Conservation (phyloP, 2,113 vertebrate species). For the Pagrus major region DNA sequence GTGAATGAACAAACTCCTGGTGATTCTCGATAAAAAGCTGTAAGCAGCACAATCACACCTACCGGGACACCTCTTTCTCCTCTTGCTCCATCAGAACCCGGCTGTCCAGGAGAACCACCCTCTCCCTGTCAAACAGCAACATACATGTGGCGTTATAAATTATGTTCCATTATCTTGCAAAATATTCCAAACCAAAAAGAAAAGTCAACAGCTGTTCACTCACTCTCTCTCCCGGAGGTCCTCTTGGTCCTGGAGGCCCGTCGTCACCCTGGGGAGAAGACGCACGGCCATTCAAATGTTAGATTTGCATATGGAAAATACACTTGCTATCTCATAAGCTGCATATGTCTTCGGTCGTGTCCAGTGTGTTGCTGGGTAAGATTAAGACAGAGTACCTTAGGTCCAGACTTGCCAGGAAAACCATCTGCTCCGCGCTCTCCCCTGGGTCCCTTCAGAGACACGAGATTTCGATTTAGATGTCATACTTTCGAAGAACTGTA, state of each 20-base stretch:
- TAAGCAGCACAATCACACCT: slow-evolving; percentile 16
- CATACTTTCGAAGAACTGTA: not conserved
- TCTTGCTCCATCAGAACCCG: slow-evolving; percentile 75
- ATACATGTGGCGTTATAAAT: not conserved
- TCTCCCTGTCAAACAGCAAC: slow-evolving; percentile 73
- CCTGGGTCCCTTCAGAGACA: slow-evolving; percentile 79
- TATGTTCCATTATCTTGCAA: not conserved
- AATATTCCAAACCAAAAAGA: not conserved
- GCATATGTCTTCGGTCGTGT: not conserved
- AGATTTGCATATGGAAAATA: slow-evolving; percentile 40
- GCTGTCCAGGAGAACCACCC: slow-evolving; percentile 76
- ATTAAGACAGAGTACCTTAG: slow-evolving; percentile 75
- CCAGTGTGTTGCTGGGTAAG: slow-evolving; percentile 2
- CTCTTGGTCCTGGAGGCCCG: slow-evolving; percentile 84
- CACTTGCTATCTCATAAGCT: not conserved
- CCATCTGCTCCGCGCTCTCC: slow-evolving; percentile 86
- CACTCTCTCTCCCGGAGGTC: slow-evolving; percentile 83
- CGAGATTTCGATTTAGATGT: slow-evolving; percentile 24
- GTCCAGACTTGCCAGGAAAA: slow-evolving; percentile 83
- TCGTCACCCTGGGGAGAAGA: slow-evolving; percentile 78
- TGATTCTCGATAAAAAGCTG: not conserved
- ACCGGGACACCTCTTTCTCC: slow-evolving; percentile 83
- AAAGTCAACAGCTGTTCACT: slow-evolving; percentile 43
- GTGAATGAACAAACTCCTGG: not conserved
- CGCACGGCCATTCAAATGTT: not conserved